Percentiles rank a stretch among this genome's conserved stretches.
Conservation (phyloP, 2,113 vertebrate genomes). For the Desmodus rotundus region DNA sequence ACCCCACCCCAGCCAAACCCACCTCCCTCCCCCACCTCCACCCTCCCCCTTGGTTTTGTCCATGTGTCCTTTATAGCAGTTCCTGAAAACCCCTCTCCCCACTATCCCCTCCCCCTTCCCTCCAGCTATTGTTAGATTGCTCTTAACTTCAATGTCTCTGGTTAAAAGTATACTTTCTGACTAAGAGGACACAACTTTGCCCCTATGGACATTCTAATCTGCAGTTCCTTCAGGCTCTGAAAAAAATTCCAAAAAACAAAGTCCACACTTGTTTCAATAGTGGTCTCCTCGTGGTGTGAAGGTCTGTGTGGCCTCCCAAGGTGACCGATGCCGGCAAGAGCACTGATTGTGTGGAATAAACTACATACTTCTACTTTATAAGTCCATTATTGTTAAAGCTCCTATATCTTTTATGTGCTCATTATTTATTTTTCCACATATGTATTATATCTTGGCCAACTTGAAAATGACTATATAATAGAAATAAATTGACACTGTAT, state of each 20-base stretch:
- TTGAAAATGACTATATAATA: not conserved
- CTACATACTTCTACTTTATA: not conserved
- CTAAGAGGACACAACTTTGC: not conserved
- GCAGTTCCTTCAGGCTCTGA: not conserved
- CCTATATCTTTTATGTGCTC: not conserved
- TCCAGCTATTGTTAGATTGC: too few species aligned
- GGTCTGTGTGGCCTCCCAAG: not conserved
- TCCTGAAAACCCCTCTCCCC: too few species aligned
- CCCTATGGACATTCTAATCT: not conserved
- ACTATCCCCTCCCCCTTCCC: too few species aligned
- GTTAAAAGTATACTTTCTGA: not conserved
- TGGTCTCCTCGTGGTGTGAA: not conserved
- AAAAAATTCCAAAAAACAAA: slow-evolving; percentile 3
- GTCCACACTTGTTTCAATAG: not conserved
- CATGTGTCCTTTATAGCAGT: too few species aligned
- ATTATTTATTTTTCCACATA: not conserved
- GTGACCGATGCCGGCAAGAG: not conserved
- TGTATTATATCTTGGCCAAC: not conserved
- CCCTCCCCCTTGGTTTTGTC: too few species aligned
- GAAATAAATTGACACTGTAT: not conserved
- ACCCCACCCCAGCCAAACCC: too few species aligned
- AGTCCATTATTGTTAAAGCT: not conserved
- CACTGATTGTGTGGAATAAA: not conserved
- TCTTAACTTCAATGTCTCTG: too few species aligned
- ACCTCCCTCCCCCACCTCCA: too few species aligned